Percentiles rank a stretch among this genome's conserved stretches.
Evolutionary conservation across 2,113 vertebrate genomes (phyloP).

Genomic region (Aspidoscelis tigris): DNA sequence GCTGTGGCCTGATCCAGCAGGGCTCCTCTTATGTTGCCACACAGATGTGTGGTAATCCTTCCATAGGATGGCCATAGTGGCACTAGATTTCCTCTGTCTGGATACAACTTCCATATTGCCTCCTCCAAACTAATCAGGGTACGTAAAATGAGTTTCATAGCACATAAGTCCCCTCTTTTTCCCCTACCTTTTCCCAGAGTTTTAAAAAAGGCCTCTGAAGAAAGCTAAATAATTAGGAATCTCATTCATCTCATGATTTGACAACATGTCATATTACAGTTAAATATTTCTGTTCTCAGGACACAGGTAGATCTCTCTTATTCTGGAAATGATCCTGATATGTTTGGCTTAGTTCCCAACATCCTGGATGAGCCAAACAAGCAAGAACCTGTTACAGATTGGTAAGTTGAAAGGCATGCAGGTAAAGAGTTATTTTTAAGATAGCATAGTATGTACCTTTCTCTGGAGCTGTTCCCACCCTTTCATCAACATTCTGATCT

Average conservation of each 20-base stretch:
- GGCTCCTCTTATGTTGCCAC: too few species aligned
- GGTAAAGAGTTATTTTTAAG: neutral
- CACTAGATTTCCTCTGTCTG: too few species aligned
- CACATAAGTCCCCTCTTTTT: too few species aligned
- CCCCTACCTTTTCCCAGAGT: too few species aligned
- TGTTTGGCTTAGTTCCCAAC: slow-evolving; percentile 71
- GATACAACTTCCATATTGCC: too few species aligned
- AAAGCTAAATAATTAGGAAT: neutral
- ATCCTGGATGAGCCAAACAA: slow-evolving; percentile 72
- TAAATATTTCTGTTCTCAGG: slow-evolving; percentile 39
- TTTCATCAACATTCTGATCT: neutral
- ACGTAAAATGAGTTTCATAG: too few species aligned
- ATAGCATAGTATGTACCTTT: neutral
- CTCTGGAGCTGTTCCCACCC: neutral
- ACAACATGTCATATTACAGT: too few species aligned
- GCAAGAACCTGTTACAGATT: slow-evolving; percentile 68
- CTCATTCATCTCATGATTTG: neutral
- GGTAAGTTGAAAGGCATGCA: slow-evolving; percentile 60
- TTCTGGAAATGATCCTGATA: slow-evolving; percentile 66
- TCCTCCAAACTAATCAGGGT: too few species aligned
- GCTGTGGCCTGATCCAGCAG: too few species aligned
- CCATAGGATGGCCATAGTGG: too few species aligned
- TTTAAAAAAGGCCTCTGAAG: neutral
- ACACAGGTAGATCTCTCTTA: slow-evolving; percentile 60
- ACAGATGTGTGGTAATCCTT: too few species aligned